Evolutionary conservation across 2,113 vertebrate genomes (phyloP).

Genomic region (Charadrius vociferus): DNA sequence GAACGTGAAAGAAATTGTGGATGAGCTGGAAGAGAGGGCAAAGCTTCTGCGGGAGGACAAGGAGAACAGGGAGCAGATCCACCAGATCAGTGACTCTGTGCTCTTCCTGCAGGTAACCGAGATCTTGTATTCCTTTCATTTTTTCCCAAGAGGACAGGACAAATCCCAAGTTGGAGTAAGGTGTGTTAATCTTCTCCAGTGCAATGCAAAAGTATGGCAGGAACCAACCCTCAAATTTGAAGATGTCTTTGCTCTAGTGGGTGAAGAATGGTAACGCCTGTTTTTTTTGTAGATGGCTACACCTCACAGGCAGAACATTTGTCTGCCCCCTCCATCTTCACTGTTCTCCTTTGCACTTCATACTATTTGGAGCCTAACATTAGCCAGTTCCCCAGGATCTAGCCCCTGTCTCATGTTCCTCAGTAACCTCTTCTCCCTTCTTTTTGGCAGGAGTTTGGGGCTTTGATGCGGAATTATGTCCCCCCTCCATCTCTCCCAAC

Average conservation of each 20-base stretch:
- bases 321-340: background rate
- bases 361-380: background rate
- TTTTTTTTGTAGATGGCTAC: background rate
- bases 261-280: background rate
- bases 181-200: accelerated
- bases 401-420: background rate
- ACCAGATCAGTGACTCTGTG: conserved; percentile 81
- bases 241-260: background rate
- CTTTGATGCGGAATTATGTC: conserved; percentile 78
- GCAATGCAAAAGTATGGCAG: background rate
- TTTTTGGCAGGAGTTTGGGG: conserved; percentile 75
- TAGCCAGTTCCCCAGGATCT: background rate
- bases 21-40: conserved; percentile 78
- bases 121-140: background rate
- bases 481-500: conserved; percentile 78
- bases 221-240: background rate
- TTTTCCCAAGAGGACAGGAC: background rate
- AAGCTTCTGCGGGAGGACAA: conserved; percentile 79
- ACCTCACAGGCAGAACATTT: background rate
- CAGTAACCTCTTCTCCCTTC: background rate
- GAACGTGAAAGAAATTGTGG: conserved; percentile 77
- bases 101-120: conserved; percentile 79
- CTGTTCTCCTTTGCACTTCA: background rate
- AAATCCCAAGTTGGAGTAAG: background rate
- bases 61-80: conserved; percentile 80